A percentile compares a stretch with the other conserved stretches of the same genome.
These are phyloP conservation scores for Sakesphorus luctuosus DNA, from an alignment of 2,113 vertebrate genomes.

Conservation along the genomic window DNA sequence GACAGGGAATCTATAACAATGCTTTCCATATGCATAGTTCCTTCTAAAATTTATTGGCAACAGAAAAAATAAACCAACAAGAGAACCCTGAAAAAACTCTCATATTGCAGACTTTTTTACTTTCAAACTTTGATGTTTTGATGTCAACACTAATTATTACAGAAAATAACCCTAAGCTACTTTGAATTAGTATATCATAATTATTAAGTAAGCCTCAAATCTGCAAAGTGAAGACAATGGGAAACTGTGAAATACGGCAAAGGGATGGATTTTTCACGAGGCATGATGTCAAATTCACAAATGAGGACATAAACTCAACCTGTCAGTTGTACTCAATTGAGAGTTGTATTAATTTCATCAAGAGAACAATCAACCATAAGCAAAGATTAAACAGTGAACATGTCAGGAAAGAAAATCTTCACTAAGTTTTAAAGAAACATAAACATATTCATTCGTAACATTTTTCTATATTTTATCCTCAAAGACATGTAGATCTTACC, in stretches of 20 bases:
- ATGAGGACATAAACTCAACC: not conserved
- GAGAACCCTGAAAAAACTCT: not conserved
- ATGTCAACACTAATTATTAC: slow-evolving; percentile 9
- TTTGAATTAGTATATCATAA: slow-evolving; percentile 9
- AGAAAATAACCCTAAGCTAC: slow-evolving; percentile 7
- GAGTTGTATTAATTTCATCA: not conserved
- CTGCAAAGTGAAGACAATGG: not conserved
- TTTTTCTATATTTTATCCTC: not conserved
- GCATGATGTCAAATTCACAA: not conserved
- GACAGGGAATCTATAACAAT: not conserved
- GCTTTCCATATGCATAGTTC: not conserved
- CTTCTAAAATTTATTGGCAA: not conserved
- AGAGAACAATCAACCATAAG: not conserved
- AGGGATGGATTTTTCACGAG: not conserved
- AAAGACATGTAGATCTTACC: not conserved
- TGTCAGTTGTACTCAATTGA: not conserved
- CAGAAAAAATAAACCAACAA: not conserved
- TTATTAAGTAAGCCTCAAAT: slow-evolving; percentile 2
- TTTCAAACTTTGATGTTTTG: slow-evolving; percentile 1
- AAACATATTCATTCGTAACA: not conserved
- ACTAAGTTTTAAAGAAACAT: not conserved
- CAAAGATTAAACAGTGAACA: not conserved
- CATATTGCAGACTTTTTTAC: not conserved
- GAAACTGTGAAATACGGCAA: not conserved
- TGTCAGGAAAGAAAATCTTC: not conserved